phyloP scores from a whole-genome alignment of 37 sponge, comb jelly and placozoan genomes.

The Mnemiopsis leidyi region DNA sequence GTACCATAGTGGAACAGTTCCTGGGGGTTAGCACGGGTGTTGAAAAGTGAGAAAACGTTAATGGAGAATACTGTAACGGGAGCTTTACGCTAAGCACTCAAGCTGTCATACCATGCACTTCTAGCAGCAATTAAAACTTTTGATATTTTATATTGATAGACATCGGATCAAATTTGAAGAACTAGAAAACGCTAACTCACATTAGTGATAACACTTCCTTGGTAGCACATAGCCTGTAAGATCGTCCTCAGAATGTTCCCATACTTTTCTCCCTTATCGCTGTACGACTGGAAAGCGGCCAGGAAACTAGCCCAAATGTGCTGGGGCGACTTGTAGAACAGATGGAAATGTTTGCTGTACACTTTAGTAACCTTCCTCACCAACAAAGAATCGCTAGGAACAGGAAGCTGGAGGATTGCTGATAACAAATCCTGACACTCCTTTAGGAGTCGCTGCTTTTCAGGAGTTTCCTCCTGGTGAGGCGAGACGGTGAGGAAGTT shows the following conservation, averaged over 20 bases:
- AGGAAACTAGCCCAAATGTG: constrained; percentile 51
- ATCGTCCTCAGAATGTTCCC: background rate
- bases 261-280: background rate
- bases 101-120: background rate
- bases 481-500: constrained; percentile 14
- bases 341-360: constrained; percentile 42
- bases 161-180: background rate
- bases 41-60: no score
- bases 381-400: background rate
- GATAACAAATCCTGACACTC: constrained; percentile 51
- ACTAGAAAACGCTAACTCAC: constrained; percentile 7
- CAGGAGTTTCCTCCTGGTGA: background rate
- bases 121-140: no score
- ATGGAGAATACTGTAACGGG: no score
- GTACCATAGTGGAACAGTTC: constrained; percentile 58
- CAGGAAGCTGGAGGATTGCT: constrained; percentile 9
- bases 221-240: background rate
- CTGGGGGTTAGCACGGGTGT: no score
- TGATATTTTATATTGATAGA: no score
- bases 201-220: constrained; percentile 13
- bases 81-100: background rate
- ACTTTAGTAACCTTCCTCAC: background rate
- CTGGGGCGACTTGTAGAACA: constrained; percentile 52
- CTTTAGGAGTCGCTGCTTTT: constrained; percentile 9
- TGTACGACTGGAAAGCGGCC: background rate